A percentile compares a stretch with the other conserved stretches of the same genome.
Evolutionary conservation across 2,113 vertebrate species (phyloP).

Genomic region (Cathartes aura): DNA sequence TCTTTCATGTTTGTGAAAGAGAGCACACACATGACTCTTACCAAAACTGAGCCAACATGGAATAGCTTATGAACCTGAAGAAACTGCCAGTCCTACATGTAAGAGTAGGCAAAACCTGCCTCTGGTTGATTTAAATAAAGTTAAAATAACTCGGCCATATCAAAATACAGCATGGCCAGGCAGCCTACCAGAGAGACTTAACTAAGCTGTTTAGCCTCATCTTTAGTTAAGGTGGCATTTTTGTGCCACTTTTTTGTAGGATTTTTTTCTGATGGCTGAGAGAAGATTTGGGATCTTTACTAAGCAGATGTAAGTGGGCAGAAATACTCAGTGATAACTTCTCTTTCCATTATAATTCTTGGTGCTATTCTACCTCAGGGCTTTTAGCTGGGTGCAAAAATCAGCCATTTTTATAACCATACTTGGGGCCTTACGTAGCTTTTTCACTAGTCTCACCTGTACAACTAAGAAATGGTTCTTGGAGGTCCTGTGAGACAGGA

Average conservation of each 20-base stretch:
- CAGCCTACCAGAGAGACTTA: not conserved
- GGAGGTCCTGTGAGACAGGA: not conserved
- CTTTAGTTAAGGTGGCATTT: not conserved
- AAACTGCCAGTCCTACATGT: not conserved
- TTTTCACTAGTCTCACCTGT: not conserved
- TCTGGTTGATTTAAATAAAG: not conserved
- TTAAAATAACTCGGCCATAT: not conserved
- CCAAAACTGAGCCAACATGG: not conserved
- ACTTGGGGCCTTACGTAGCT: accelerated
- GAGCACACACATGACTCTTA: not conserved
- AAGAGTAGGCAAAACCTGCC: not conserved
- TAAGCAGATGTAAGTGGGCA: not conserved
- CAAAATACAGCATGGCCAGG: not conserved
- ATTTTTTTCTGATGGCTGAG: not conserved
- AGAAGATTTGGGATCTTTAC: not conserved
- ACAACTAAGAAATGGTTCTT: not conserved
- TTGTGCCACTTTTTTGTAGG: not conserved
- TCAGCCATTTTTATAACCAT: not conserved
- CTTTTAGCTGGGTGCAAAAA: not conserved
- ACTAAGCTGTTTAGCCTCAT: not conserved
- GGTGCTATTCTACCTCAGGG: not conserved
- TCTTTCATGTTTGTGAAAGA: not conserved
- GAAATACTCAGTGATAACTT: not conserved
- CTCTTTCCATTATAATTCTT: not conserved
- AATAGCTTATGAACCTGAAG: not conserved